Evolutionary conservation across 2,113 vertebrate species (phyloP), one percentile per base, ranked within the genome.

Genomic region (Festucalex cinctus): DNA sequence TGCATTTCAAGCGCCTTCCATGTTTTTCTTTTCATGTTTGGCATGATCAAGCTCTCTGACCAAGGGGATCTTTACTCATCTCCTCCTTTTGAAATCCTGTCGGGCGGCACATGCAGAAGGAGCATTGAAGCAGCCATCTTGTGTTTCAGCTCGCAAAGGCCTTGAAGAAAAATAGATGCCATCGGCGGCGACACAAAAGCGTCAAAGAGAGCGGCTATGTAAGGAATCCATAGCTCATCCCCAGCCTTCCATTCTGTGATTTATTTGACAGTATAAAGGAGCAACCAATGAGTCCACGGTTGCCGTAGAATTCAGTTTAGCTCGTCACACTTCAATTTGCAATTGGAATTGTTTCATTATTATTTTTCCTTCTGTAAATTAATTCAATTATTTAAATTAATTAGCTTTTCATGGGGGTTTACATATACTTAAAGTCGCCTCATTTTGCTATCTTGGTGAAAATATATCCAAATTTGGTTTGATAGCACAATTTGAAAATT

Each of bases 11-110:
- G 79, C 75, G 71, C 79, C 68, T 60, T 77, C 72, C 65, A 76
- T 85, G 77, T 83, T 84, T 85, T 74, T 46, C 75, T 79, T 81
- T 87, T 89, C 78, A 86, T 86, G 83, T 82, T 13, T 70, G 68
- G 79, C 81, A 83, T 91, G 84, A 90, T 84, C 79, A 86, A 84
- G 66, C 75, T 80, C 35, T 68, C 68, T 79, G 73, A 83, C 84
- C 84, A 59, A 75, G 73, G 73, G 73, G 77, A 82, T 79, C 78
- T 81, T 71, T 67, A 86, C 81, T 85, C 77, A 79, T 74, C 81
- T 76, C 75, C 79, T 81, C 72, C 82, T 86, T 92, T 89, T 91
- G 87, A 90, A 90, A 89, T 73, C 67, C 85, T 87, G 71, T 73
- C 82, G 83, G 86, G 75, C 88, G 86, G 77, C 84, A 89, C 90